These are phyloP conservation scores for Drosophila tsacasi DNA, from an alignment of 1,140 invertebrate genomes.

Conservation along the genomic window DNA sequence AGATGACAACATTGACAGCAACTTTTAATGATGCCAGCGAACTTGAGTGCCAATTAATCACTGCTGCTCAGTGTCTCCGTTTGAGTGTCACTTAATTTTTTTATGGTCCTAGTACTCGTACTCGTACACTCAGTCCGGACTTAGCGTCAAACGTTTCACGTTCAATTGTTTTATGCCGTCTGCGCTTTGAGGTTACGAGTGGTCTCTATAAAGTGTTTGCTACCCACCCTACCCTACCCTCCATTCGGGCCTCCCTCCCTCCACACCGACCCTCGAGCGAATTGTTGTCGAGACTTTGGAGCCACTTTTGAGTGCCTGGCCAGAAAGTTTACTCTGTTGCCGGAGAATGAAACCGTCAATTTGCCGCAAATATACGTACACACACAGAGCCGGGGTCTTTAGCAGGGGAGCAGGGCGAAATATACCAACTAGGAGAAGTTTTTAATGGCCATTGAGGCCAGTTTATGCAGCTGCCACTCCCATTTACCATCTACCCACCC, in stretches of 20 bases:
- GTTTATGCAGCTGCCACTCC: constrained; percentile 75
- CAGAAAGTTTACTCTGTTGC: constrained; percentile 58
- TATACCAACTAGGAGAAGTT: constrained; percentile 53
- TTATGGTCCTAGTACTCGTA: constrained; percentile 45
- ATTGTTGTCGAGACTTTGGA: constrained; percentile 55
- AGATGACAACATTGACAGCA: constrained; percentile 76
- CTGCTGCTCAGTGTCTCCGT: constrained; percentile 40
- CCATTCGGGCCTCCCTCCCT: background rate
- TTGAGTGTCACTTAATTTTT: constrained; percentile 80
- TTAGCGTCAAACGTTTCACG: constrained; percentile 55
- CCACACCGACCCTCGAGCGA: constrained; percentile 29
- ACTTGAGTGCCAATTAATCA: constrained; percentile 75
- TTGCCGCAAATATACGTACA: constrained; percentile 60
- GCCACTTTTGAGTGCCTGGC: constrained; percentile 57
- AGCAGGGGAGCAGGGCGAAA: constrained; percentile 2
- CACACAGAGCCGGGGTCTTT: background rate
- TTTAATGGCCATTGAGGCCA: constrained; percentile 77
- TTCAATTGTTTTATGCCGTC: constrained; percentile 81
- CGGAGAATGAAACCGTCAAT: constrained; percentile 65
- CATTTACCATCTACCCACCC: constrained; percentile 24
- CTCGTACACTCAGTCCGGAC: constrained; percentile 44
- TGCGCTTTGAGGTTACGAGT: constrained; percentile 71
- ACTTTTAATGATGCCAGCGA: constrained; percentile 75
- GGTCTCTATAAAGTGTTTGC: constrained; percentile 45
- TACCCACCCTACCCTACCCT: background rate